These are phyloP conservation scores for Zophobas atratus DNA, from an alignment of 1,140 invertebrate species.

Conservation along the genomic window DNA sequence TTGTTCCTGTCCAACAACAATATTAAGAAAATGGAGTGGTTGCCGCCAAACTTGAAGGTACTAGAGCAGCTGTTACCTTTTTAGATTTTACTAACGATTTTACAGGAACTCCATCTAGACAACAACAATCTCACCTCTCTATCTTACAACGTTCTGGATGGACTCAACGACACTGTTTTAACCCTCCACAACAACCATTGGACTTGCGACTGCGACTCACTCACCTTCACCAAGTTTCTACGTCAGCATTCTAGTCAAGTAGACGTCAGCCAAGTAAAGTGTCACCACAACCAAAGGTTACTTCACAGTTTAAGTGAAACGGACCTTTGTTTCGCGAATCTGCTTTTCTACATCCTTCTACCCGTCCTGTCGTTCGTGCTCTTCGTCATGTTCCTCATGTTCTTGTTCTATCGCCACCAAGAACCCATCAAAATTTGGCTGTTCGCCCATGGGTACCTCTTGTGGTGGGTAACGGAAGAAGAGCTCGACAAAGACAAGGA, in stretches of 20 bases:
- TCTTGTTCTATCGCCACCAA: constrained; percentile 77
- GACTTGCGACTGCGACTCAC: constrained; percentile 48
- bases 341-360: not conserved
- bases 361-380: not conserved
- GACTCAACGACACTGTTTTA: constrained; percentile 28
- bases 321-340: constrained; percentile 44
- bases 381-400: constrained; percentile 70
- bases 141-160: constrained; percentile 17
- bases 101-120: constrained; percentile 50
- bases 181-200: constrained; percentile 57
- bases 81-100: constrained; percentile 15
- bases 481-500: constrained; percentile 83
- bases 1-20: constrained; percentile 46
- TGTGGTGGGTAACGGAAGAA: constrained; percentile 79
- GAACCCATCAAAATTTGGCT: constrained; percentile 80
- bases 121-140: constrained; percentile 46
- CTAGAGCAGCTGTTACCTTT: not conserved
- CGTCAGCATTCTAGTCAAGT: constrained; percentile 26
- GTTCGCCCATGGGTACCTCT: constrained; percentile 74
- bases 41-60: constrained; percentile 52
- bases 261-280: not conserved
- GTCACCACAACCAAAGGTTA: constrained; percentile 8
- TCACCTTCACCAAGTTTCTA: constrained; percentile 47
- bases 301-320: constrained; percentile 32
- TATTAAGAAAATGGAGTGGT: constrained; percentile 46